phyloP scores from a whole-genome alignment of 2,888 invertebrate genomes.

The Papilio gigon region DNA sequence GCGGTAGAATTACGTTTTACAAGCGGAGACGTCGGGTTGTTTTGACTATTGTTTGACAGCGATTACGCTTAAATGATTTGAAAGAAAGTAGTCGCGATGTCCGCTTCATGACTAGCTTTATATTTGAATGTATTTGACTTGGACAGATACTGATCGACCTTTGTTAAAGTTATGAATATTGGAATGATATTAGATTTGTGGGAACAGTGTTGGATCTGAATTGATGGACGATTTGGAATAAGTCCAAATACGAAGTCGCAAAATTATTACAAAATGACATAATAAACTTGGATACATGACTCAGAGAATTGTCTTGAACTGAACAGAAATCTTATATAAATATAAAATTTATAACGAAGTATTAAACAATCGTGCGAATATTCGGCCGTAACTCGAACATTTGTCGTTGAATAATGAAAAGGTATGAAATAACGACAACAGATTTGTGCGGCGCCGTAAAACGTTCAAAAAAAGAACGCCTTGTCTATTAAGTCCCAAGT shows the following conservation, averaged over 20 bases:
- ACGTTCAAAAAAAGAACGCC: constrained; percentile 26
- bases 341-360: too few relatives aligned
- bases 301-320: too few relatives aligned
- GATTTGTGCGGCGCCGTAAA: constrained; percentile 4
- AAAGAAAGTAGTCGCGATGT: too few relatives aligned
- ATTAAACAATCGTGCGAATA: background rate
- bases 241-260: background rate
- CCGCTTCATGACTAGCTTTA: too few relatives aligned
- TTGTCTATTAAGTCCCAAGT: constrained; percentile 31
- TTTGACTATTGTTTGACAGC: too few relatives aligned
- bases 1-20: too few relatives aligned
- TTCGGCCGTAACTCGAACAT: background rate
- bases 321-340: too few relatives aligned
- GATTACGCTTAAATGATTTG: too few relatives aligned
- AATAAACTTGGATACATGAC: too few relatives aligned
- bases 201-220: background rate
- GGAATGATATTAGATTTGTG: background rate
- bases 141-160: background rate
- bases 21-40: too few relatives aligned
- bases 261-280: too few relatives aligned
- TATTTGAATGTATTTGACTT: too few relatives aligned
- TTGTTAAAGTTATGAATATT: background rate
- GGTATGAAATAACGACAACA: background rate
- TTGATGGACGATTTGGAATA: background rate
- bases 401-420: background rate